Evolutionary conservation across 2,113 vertebrate genomes (phyloP), one percentile per base, ranked within the genome.

Genomic region (Melozone crissalis): DNA sequence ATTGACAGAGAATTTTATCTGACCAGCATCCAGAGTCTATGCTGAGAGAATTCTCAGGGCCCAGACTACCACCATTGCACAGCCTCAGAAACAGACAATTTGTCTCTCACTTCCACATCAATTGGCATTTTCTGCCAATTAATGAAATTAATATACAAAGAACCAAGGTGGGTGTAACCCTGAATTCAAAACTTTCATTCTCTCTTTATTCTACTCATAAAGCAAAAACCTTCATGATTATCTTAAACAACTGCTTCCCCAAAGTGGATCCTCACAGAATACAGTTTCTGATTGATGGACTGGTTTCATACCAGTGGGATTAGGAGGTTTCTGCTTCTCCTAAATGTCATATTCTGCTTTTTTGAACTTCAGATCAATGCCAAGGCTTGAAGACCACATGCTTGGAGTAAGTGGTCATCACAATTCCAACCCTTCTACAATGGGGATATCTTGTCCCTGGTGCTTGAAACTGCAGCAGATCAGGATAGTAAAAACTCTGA

Each of bases 211-310:
- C 44, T 59, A 7, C 35, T 82, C 65, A 26, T 39, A 66, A 47
- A 33, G 12, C 39, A 22, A 59, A 37, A 52, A 57, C 10, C 1
- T 10, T 62, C 11, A 21, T 33, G 67, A 4, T 41, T 52, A 37
- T 31, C 5, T 7, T 23, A 54, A 80, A 68, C 9, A 51, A 31
- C 14, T 62, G 5, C 19, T 89, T 58, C 37, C 12, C 63, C 26
- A 35, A 75, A 71, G 33, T 27, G 30, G 1, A 2, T 44, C 35
- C 74, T 4, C 6, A 6, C 0, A 21, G 9, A 15, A 9, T 12
- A 24, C 7, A 69, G 57, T 11, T 69, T 6, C 24, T 47, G 15
- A 78, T 47, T 11, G 27, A 15, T 41, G 31, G 12, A 20, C 5
- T 67, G 31, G 2, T 52, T 73, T 72, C 24, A 49, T 9, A 69